phyloP scores from a whole-genome alignment of 2,113 vertebrate species.

The Erythrocercus mccallii region DNA sequence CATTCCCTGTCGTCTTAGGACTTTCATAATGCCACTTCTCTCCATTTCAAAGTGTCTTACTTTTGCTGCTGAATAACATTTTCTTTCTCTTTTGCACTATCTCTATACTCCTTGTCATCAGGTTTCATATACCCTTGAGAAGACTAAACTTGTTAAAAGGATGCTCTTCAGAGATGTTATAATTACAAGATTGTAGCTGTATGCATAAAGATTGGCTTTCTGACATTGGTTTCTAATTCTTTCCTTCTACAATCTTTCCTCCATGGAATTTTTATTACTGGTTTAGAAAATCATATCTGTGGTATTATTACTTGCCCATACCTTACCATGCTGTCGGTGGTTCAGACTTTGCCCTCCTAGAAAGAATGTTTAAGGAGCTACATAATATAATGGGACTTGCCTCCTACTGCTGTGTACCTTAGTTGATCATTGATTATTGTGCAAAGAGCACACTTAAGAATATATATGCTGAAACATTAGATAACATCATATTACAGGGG shows the following conservation, averaged over 20 bases:
- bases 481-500: background rate
- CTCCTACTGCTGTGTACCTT: background rate
- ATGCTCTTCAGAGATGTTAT: background rate
- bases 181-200: background rate
- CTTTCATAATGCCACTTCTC: background rate
- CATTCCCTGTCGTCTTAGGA: background rate
- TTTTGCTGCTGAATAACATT: background rate
- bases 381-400: background rate
- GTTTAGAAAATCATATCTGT: background rate
- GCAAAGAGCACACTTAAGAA: background rate
- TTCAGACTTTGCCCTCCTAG: background rate
- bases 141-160: background rate
- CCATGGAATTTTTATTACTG: background rate
- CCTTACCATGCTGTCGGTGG: background rate
- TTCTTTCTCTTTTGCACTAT: background rate
- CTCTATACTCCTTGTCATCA: background rate
- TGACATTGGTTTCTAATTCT: background rate
- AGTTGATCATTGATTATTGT: background rate
- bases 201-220: background rate
- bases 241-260: background rate
- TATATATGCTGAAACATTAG: background rate
- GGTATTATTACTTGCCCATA: background rate
- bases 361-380: background rate
- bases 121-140: background rate
- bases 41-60: background rate